phyloP scores from a whole-genome alignment of 2,888 invertebrate genomes.

The Myathropa florea region DNA sequence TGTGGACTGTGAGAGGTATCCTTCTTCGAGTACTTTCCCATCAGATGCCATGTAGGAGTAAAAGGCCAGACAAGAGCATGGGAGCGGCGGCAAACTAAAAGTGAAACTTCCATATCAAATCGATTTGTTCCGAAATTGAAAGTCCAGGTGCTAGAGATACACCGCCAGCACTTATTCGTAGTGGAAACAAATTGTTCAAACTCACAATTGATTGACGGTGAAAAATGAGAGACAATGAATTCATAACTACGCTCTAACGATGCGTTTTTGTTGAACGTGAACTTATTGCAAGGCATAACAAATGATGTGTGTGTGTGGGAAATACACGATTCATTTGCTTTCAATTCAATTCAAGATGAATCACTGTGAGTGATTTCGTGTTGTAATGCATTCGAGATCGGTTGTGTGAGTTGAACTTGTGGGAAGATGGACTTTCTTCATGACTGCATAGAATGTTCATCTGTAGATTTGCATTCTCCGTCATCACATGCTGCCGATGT shows the following conservation, averaged over 20 bases:
- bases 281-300: conserved; percentile 26
- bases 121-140: conserved; percentile 53
- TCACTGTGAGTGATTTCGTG: neutral
- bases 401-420: conserved; percentile 6
- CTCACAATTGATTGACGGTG: neutral
- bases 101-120: conserved; percentile 28
- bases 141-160: conserved; percentile 2
- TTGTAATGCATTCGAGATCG: neutral
- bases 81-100: neutral
- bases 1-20: neutral
- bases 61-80: conserved; percentile 4
- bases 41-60: neutral
- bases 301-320: neutral
- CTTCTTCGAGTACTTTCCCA: neutral
- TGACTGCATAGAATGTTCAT: neutral
- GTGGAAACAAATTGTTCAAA: neutral
- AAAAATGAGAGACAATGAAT: neutral
- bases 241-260: neutral
- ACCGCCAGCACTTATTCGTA: too few species aligned
- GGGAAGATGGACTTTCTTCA: neutral
- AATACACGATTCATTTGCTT: conserved; percentile 12
- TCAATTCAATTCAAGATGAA: neutral
- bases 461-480: neutral
- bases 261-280: neutral
- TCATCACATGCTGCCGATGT: neutral